Percentiles rank a stretch among this genome's conserved stretches.
These are phyloP conservation scores for Charaxes varanes DNA, from an alignment of 1,140 invertebrate species.

Conservation along the genomic window DNA sequence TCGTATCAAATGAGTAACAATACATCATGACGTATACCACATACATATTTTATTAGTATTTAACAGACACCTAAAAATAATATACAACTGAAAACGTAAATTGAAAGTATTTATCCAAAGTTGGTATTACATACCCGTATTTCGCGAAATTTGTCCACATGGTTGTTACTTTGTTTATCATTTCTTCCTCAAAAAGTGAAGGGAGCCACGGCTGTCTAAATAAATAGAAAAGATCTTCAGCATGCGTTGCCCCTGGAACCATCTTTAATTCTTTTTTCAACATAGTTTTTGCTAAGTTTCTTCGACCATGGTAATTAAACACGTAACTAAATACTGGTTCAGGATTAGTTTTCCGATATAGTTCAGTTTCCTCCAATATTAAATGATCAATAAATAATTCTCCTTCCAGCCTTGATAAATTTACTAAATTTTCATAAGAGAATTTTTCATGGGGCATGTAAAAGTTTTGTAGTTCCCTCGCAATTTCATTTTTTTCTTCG, in stretches of 20 bases:
- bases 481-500: constrained; percentile 23
- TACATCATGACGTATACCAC: too few relatives aligned
- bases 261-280: constrained; percentile 10
- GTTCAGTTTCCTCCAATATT: constrained; percentile 34
- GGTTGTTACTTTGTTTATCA: constrained; percentile 48
- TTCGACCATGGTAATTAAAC: constrained; percentile 38
- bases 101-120: too few relatives aligned
- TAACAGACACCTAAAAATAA: too few relatives aligned
- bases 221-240: constrained; percentile 57
- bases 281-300: constrained; percentile 32
- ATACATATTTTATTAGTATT: too few relatives aligned
- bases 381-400: constrained; percentile 37
- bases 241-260: constrained; percentile 44
- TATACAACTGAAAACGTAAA: too few relatives aligned
- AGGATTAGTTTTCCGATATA: constrained; percentile 31
- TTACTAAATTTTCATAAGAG: constrained; percentile 16
- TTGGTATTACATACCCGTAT: constrained; percentile 48
- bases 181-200: constrained; percentile 33
- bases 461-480: constrained; percentile 19
- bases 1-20: too few relatives aligned
- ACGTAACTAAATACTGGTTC: constrained; percentile 44
- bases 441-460: constrained; percentile 33
- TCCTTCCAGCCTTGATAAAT: constrained; percentile 33
- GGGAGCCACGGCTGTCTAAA: constrained; percentile 34
- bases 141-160: too few relatives aligned